Conservation (phyloP, 1,140 invertebrate genomes). For the Helicoverpa armigera region DNA sequence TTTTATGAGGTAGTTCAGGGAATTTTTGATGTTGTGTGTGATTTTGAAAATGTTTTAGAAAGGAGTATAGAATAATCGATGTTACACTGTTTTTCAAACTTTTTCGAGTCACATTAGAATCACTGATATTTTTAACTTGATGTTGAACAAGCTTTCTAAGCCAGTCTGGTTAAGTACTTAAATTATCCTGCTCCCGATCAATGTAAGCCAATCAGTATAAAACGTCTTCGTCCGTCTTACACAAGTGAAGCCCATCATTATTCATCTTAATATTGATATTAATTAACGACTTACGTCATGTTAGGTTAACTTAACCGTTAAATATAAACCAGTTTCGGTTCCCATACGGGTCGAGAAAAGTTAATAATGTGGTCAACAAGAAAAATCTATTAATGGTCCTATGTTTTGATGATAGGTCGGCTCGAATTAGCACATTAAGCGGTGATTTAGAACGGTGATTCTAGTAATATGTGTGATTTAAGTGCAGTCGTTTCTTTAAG, state of each 20-base stretch:
- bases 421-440: neutral
- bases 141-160: slow-evolving; percentile 4
- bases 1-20: slow-evolving; percentile 14
- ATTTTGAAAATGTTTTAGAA: slow-evolving; percentile 17
- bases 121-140: no score
- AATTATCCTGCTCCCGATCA: neutral
- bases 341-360: slow-evolving; percentile 37
- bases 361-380: slow-evolving; percentile 31
- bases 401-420: neutral
- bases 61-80: neutral
- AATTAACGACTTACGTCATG: slow-evolving; percentile 45
- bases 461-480: neutral
- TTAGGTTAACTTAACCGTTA: slow-evolving; percentile 33
- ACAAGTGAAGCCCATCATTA: neutral
- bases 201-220: neutral
- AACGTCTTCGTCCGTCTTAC: neutral
- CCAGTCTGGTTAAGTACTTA: no score
- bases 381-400: slow-evolving; percentile 22
- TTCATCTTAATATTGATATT: slow-evolving; percentile 34
- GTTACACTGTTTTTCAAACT: no score
- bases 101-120: no score
- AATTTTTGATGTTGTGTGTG: slow-evolving; percentile 32
- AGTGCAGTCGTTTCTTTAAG: neutral
- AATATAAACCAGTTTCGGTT: slow-evolving; percentile 30
- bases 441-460: neutral